Conservation (phyloP, 2,888 invertebrate genomes). For the Ptychoptera albimana region DNA sequence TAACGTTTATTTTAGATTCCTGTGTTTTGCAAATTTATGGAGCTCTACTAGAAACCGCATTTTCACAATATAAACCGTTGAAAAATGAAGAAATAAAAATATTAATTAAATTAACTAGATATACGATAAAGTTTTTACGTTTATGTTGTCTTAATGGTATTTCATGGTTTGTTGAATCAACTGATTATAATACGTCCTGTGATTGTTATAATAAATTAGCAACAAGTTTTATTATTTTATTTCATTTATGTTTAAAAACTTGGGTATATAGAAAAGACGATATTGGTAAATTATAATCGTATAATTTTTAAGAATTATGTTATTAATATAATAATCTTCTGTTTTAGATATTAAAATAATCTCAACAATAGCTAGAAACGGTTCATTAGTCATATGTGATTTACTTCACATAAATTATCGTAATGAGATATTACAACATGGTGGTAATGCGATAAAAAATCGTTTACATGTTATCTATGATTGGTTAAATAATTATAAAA, state of each 20-base stretch:
- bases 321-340: background rate
- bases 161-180: too few species aligned
- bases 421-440: slow-evolving; percentile 7
- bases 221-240: slow-evolving; percentile 8
- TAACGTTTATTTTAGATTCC: background rate
- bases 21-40: slow-evolving; percentile 10
- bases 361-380: slow-evolving; percentile 6
- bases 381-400: slow-evolving; percentile 7
- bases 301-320: background rate
- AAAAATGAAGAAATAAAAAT: slow-evolving; percentile 3
- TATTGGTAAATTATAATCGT: background rate
- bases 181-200: slow-evolving; percentile 1
- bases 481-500: slow-evolving; percentile 9
- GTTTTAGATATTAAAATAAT: slow-evolving; percentile 6
- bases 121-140: too few species aligned
- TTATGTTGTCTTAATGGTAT: too few species aligned
- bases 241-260: slow-evolving; percentile 9
- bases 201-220: slow-evolving; percentile 10
- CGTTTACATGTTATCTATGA: slow-evolving; percentile 9
- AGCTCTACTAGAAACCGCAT: slow-evolving; percentile 7
- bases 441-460: slow-evolving; percentile 9
- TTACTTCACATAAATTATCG: slow-evolving; percentile 8
- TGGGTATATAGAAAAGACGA: slow-evolving; percentile 5
- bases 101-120: background rate
- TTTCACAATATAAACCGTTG: slow-evolving; percentile 8